Percentiles rank a stretch among this genome's conserved stretches.
Conservation (phyloP, 2,113 vertebrate genomes). For the Podilymbus podiceps region DNA sequence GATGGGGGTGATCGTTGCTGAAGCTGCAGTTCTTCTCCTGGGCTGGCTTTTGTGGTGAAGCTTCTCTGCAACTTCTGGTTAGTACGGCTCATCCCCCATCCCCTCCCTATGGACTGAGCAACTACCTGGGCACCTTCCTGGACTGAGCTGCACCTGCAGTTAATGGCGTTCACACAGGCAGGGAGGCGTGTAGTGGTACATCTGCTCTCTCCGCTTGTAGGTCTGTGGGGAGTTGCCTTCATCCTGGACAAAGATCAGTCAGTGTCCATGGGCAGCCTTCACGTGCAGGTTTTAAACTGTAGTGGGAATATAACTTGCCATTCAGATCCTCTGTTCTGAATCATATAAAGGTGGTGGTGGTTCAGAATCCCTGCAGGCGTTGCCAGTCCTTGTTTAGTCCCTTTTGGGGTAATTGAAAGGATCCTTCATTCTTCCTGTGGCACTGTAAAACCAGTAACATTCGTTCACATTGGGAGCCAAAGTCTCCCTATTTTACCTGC, state of each 20-base stretch:
- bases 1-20: not conserved
- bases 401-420: not conserved
- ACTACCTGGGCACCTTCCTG: not conserved
- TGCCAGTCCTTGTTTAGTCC: not conserved
- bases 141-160: not conserved
- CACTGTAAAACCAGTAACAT: not conserved
- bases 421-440: not conserved
- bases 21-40: not conserved
- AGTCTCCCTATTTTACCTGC: not conserved
- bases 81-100: not conserved
- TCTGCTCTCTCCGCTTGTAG: not conserved
- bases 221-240: not conserved
- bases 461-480: accelerated
- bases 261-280: not conserved
- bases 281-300: not conserved
- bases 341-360: not conserved
- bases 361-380: not conserved
- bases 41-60: not conserved
- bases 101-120: not conserved
- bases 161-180: accelerated
- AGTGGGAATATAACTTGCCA: not conserved
- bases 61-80: not conserved
- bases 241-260: not conserved
- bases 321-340: not conserved
- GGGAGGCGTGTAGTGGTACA: not conserved